These are phyloP conservation scores for Amblyraja radiata DNA, from an alignment of 2,797 vertebrate species.

Conservation along the genomic window DNA sequence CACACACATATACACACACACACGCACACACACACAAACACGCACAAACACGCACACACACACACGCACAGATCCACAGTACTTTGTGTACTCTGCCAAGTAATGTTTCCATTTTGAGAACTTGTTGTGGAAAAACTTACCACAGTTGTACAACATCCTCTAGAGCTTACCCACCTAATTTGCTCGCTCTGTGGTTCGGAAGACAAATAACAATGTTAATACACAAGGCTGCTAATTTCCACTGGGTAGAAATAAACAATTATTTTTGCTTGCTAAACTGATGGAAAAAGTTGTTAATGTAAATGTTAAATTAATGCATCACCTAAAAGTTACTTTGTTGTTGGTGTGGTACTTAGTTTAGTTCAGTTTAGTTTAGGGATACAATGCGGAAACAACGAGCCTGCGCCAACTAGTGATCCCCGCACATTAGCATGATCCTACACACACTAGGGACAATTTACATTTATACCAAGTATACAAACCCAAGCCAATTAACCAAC, in stretches of 20 bases:
- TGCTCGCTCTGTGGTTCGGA: neutral
- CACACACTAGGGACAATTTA: too few species aligned
- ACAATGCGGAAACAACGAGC: too few species aligned
- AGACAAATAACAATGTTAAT: constrained; percentile 19
- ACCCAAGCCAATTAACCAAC: too few species aligned
- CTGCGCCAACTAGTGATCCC: too few species aligned
- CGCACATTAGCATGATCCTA: too few species aligned
- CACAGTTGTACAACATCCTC: neutral
- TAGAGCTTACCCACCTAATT: neutral
- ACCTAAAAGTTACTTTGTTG: neutral
- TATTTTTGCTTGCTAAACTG: neutral
- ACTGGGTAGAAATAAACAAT: neutral
- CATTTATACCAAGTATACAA: too few species aligned
- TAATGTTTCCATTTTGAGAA: neutral
- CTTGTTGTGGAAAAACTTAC: constrained; percentile 32
- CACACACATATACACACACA: neutral
- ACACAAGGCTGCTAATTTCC: constrained; percentile 10
- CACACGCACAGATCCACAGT: neutral
- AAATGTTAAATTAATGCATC: neutral
- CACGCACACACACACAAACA: neutral
- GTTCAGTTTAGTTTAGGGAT: too few species aligned
- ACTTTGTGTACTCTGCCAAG: neutral
- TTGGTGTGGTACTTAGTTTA: too few species aligned
- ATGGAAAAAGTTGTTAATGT: neutral
- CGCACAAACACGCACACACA: neutral